Percentiles rank a stretch among this genome's conserved stretches.
These are phyloP conservation scores for Alcedo quadribrachys DNA, from an alignment of 2,797 vertebrate species.

Conservation along the genomic window DNA sequence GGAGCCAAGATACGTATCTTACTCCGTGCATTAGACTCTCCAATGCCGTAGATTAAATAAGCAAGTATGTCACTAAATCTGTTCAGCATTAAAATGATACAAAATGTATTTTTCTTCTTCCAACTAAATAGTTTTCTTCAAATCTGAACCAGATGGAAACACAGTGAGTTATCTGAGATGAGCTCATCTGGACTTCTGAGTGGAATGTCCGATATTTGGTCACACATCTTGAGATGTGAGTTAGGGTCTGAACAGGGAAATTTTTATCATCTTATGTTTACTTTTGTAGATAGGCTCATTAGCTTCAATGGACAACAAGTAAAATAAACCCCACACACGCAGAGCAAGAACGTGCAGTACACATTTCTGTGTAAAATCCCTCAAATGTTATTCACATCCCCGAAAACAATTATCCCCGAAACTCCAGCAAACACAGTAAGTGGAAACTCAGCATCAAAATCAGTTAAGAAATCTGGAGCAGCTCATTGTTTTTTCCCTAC, in stretches of 20 bases:
- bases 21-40: constrained; percentile 73
- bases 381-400: background rate
- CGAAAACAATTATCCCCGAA: background rate
- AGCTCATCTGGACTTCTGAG: constrained; percentile 75
- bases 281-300: constrained; percentile 37
- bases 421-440: background rate
- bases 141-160: constrained; percentile 80
- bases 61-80: constrained; percentile 78
- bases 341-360: background rate
- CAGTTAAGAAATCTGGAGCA: background rate
- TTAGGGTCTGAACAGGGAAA: constrained; percentile 38
- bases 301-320: background rate
- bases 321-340: background rate
- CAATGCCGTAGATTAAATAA: constrained; percentile 75
- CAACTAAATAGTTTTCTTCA: constrained; percentile 78
- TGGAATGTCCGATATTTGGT: constrained; percentile 71
- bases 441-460: background rate
- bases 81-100: constrained; percentile 80
- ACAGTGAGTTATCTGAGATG: constrained; percentile 75
- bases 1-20: constrained; percentile 61
- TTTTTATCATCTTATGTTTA: constrained; percentile 50
- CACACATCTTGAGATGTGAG: constrained; percentile 57
- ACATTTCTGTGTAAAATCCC: background rate
- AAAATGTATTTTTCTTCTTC: constrained; percentile 79
- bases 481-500: background rate